Evolutionary conservation across 2,888 invertebrate species (phyloP), one percentile per base, ranked within the genome.

Genomic region (Ophonus ardosiacus): DNA sequence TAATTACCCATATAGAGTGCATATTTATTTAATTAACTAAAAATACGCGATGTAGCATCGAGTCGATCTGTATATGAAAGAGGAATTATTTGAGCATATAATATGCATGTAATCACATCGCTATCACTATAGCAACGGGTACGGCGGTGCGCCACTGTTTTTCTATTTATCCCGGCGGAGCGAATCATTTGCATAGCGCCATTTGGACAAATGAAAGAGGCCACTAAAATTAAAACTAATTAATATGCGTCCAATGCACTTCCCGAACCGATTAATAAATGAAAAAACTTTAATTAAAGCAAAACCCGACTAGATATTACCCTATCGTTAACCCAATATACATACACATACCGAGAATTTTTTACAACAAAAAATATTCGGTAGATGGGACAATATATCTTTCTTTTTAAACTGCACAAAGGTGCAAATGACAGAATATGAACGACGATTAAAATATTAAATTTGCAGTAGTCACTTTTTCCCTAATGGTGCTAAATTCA

Each of bases 241-340:
- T 81, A 81, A 81, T 81, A 81, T 81, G 81, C 81, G 71, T 81
- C 81, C 68, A 81, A 81, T 81, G 81, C 81, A 81, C 65, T 81
- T 51, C 68, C 51, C 81, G 56, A 56, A 56, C 61, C 81, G 81
- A 81, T 81, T 81, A 81, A 81, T 81, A 81, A 68, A 81, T 81
- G 81, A 81, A 81, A 81, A 81, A 81, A 81, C 81, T 81, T 81
- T 81, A 81, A 81, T 81, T 81, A 81, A 81, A 81, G 71, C 81
- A 56, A 68, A 71, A 68, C 57, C 80, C n/a, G 63, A 13, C 31
- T 51, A 8, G 43, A 8, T 51, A 51, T 51, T 51, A 51, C 7
- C 51, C 40, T 57, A 79, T 79, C 57, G 24, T 59, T 57, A 21
- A 31, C 59, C 79, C 57, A 59, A 56, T 51, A 78, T 51, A 76